Conservation (phyloP, 1,140 invertebrate species). For the Pseudomyrmex flavicornis region DNA sequence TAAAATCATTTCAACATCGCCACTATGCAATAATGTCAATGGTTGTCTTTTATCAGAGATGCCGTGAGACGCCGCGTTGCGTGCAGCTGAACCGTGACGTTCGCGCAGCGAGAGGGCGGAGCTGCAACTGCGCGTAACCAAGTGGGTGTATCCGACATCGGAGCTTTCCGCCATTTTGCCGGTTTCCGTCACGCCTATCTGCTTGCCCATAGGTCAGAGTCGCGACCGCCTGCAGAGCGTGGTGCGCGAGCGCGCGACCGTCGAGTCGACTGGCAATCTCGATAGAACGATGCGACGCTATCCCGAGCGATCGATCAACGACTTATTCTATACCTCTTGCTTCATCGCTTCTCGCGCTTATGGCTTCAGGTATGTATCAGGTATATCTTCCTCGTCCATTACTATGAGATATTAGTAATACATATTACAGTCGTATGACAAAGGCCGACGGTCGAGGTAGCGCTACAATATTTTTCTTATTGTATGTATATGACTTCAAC, state of each 20-base stretch:
- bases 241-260: constrained; percentile 35
- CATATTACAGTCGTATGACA: too few relatives aligned
- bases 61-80: background rate
- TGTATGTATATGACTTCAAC: too few relatives aligned
- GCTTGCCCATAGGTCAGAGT: constrained; percentile 59
- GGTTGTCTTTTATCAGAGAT: background rate
- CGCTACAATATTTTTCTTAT: too few relatives aligned
- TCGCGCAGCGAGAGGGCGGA: constrained; percentile 59
- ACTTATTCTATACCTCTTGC: background rate
- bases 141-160: constrained; percentile 25
- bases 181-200: constrained; percentile 5
- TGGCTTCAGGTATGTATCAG: too few relatives aligned
- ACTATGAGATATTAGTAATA: too few relatives aligned
- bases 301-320: constrained; percentile 64
- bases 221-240: constrained; percentile 49
- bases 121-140: constrained; percentile 60
- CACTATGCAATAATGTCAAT: too few relatives aligned
- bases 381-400: too few relatives aligned
- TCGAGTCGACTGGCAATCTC: constrained; percentile 35
- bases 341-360: too few relatives aligned
- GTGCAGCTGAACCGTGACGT: background rate
- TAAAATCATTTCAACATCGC: too few relatives aligned
- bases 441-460: too few relatives aligned
- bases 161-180: constrained; percentile 67
- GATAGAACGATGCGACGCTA: constrained; percentile 47